A percentile compares a stretch with the other conserved stretches of the same genome.
phyloP scores from a whole-genome alignment of 2,113 vertebrate genomes.

The Petrocephalus zakoni region DNA sequence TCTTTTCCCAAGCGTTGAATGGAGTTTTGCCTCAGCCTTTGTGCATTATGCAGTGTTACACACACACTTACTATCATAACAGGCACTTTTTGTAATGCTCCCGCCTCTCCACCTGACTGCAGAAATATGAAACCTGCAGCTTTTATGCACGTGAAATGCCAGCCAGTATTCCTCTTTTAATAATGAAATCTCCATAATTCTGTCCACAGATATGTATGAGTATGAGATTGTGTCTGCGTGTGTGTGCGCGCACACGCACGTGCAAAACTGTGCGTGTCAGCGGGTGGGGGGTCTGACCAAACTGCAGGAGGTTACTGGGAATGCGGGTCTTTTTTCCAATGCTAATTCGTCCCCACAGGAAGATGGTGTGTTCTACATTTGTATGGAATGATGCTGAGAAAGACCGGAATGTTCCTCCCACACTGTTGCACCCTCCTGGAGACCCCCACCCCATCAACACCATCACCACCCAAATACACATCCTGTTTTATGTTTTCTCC shows the following conservation, averaged over 20 bases:
- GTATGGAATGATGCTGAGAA: constrained; percentile 38
- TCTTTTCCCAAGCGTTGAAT: background rate
- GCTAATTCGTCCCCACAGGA: constrained; percentile 45
- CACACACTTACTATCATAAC: background rate
- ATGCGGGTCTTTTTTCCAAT: constrained; percentile 36
- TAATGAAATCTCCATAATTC: background rate
- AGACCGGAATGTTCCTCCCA: constrained; percentile 26
- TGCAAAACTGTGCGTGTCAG: constrained; percentile 14
- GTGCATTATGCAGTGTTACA: background rate
- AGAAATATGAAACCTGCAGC: background rate
- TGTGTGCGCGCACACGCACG: constrained; percentile 4
- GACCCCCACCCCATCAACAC: background rate
- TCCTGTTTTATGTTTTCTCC: background rate
- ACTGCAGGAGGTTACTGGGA: constrained; percentile 21
- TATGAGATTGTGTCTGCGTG: background rate
- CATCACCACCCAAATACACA: constrained; percentile 6
- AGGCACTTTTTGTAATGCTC: background rate
- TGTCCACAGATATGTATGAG: background rate
- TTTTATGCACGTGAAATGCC: background rate
- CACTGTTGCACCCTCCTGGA: constrained; percentile 10
- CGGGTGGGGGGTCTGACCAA: constrained; percentile 37
- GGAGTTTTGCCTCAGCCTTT: background rate
- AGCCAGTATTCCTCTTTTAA: background rate
- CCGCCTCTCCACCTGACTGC: background rate
- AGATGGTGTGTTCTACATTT: constrained; percentile 40